phyloP scores from a whole-genome alignment of 2,888 invertebrate species.

The Perdita meconis region DNA sequence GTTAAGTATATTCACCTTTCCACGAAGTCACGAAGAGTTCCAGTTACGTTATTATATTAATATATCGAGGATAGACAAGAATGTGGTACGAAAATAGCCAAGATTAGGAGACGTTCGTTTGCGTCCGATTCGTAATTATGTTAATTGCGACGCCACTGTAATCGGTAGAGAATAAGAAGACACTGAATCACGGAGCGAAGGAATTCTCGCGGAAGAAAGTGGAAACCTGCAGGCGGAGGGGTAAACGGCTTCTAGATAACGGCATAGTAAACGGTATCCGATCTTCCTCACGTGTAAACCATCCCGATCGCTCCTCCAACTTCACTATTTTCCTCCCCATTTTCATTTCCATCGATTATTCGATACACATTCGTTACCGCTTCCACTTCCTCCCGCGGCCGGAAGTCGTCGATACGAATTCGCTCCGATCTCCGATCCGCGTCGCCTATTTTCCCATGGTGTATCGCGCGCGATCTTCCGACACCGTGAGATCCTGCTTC shows the following conservation, averaged over 20 bases:
- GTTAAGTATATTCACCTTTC: too few species aligned
- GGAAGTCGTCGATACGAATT: constrained; percentile 14
- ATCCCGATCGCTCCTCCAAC: constrained; percentile 25
- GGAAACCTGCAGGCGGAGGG: constrained; percentile 55
- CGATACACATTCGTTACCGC: constrained; percentile 7
- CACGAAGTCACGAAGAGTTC: too few species aligned
- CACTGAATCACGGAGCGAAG: constrained; percentile 34
- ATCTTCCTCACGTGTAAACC: constrained; percentile 47
- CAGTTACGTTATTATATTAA: too few species aligned
- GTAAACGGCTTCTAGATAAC: constrained; percentile 65
- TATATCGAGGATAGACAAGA: too few species aligned
- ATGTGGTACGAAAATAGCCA: neutral
- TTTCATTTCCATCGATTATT: neutral
- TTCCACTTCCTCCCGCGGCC: constrained; percentile 15
- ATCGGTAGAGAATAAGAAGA: constrained; percentile 43
- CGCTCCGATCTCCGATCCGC: neutral
- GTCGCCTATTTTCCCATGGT: neutral
- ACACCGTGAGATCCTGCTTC: neutral
- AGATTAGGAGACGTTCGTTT: neutral
- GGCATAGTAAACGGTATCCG: constrained; percentile 69
- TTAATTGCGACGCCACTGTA: constrained; percentile 26
- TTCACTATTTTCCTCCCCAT: neutral
- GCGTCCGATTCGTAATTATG: constrained; percentile 30
- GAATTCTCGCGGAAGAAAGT: constrained; percentile 57
- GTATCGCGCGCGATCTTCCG: neutral